A percentile compares a stretch with the other conserved stretches of the same genome.
These are phyloP conservation scores for Macrosiphum euphorbiae DNA, from an alignment of 2,888 invertebrate species.

Conservation along the genomic window DNA sequence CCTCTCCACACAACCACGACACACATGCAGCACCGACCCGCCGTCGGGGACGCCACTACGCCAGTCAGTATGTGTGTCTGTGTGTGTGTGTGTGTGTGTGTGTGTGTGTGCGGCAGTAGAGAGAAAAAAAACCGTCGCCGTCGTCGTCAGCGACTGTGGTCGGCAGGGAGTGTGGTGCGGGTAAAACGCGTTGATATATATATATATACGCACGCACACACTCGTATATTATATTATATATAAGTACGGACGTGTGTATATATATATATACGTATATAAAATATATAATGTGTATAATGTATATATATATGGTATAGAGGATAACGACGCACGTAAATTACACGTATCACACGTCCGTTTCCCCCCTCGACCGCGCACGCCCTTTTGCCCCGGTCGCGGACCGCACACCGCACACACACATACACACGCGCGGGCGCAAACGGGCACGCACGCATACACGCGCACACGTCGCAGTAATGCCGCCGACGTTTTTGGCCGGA, in stretches of 20 bases:
- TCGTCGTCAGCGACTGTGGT: conserved; percentile 14
- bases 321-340: conserved; percentile 63
- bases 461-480: conserved; percentile 11
- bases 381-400: conserved; percentile 27
- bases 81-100: not conserved
- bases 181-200: conserved; percentile 29
- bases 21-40: not conserved
- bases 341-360: conserved; percentile 62
- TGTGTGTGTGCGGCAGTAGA: not conserved
- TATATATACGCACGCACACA: not conserved
- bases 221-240: not conserved
- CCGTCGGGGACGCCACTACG: not conserved
- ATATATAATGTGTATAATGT: not conserved
- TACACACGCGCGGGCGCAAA: not conserved
- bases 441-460: conserved; percentile 11
- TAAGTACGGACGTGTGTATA: not conserved
- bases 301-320: not conserved
- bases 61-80: not conserved
- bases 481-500: conserved; percentile 45
- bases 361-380: not conserved
- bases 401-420: conserved; percentile 19
- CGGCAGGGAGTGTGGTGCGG: not conserved
- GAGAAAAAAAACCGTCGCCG: conserved; percentile 40
- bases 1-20: not conserved
- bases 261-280: not conserved